These are phyloP conservation scores for Holacanthella duospinosa DNA, from an alignment of 2,888 invertebrate species.

Conservation along the genomic window DNA sequence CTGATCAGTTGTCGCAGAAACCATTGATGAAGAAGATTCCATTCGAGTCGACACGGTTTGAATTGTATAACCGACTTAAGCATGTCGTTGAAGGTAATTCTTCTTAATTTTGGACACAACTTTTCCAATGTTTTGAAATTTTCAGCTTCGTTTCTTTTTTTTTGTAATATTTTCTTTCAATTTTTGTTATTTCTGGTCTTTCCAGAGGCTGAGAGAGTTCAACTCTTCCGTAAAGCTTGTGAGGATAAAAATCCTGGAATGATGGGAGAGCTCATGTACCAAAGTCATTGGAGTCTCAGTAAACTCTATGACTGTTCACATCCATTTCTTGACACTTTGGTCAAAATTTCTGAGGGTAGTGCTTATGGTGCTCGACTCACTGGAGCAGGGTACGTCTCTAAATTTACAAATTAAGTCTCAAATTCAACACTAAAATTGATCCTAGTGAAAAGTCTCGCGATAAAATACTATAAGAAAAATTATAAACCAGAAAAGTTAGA, in stretches of 20 bases:
- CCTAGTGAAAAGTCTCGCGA: too few species aligned
- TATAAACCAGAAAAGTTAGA: too few species aligned
- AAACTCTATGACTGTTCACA: constrained; percentile 89
- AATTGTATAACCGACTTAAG: constrained; percentile 70
- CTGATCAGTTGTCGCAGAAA: constrained; percentile 18
- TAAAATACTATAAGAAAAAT: too few species aligned
- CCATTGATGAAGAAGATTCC: constrained; percentile 27
- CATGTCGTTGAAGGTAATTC: constrained; percentile 71
- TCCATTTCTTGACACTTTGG: constrained; percentile 69
- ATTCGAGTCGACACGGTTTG: constrained; percentile 45
- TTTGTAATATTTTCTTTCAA: too few species aligned
- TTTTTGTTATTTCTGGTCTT: constrained; percentile 24
- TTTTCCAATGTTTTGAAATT: neutral
- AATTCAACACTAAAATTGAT: too few species aligned
- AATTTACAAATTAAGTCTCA: neutral
- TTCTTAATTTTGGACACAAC: neutral
- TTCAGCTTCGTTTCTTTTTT: neutral
- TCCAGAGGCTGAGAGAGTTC: constrained; percentile 75
- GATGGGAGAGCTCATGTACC: constrained; percentile 73
- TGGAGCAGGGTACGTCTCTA: constrained; percentile 70
- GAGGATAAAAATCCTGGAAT: constrained; percentile 41
- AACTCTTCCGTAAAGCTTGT: constrained; percentile 52
- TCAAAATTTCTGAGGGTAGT: constrained; percentile 57
- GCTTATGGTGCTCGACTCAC: constrained; percentile 82
- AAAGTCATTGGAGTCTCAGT: constrained; percentile 76